Evolutionary conservation across 2,797 vertebrate species (phyloP), one percentile per base, ranked within the genome.

Genomic region (Sebastes alutus): DNA sequence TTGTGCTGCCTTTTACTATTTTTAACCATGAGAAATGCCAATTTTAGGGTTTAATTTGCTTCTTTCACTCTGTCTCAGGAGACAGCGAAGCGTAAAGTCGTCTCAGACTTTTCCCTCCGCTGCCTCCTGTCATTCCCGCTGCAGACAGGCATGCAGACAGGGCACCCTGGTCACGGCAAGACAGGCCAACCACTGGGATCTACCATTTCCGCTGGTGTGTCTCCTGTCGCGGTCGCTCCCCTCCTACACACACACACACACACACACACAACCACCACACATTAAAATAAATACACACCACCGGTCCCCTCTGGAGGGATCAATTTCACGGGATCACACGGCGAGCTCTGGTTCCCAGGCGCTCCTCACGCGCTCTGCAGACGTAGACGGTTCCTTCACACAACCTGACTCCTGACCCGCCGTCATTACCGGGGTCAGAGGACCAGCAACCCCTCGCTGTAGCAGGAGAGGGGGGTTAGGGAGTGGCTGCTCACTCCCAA

Each of bases 321-420:
- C 87, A 84, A 94, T 96, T 96, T 95, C 94, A 94, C 75, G 77
- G 94, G 93, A 93, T 96, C 93, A 93, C 91, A 90, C 87, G 54
- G 89, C 69, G 61, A 85, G 88, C 84, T 86, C 88, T 88, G 92
- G 91, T 96, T 95, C 95, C 94, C 94, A 95, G 92, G 89, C 88
- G 76, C 81, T 91, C 87, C 90, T 93, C 93, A 93, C 90, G 88
- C 85, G 89, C 92, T 89, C 85, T 76, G 87, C 87, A 92, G 91
- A 89, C 89, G 86, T 82, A 92, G 92, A 88, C 65, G 38, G 64
- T 81, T 84, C 77, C 91, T 87, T 90, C 89, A 82, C 90, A 92
- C 87, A 92, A 61, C 82, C 91, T 92, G 93, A 93, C 90, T 92
- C 86, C 88, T 93, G 93, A 94, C 93, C 94, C 86, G 9, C 74